Percentiles rank a stretch among this genome's conserved stretches.
Evolutionary conservation across 2,113 vertebrate genomes (phyloP).

Genomic region (Megaceryle maxima): DNA sequence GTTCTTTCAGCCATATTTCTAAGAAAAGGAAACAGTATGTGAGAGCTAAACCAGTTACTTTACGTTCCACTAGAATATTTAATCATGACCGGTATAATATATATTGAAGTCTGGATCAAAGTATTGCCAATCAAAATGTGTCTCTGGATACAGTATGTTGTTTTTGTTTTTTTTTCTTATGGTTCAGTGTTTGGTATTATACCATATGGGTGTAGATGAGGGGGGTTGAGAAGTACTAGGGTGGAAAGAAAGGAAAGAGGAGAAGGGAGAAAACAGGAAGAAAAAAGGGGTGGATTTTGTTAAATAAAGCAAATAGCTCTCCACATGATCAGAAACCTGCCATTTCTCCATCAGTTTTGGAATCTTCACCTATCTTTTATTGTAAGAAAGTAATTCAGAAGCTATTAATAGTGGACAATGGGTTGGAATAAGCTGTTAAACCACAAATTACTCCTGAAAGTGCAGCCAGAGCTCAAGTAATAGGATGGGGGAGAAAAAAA

Average conservation of each 20-base stretch:
- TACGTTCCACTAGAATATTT: constrained; percentile 11
- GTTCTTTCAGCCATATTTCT: not conserved
- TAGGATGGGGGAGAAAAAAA: not conserved
- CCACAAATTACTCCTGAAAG: not conserved
- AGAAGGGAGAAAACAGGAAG: not conserved
- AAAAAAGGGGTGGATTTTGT: not conserved
- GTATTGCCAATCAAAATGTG: not conserved
- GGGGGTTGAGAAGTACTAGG: not conserved
- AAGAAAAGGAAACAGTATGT: not conserved
- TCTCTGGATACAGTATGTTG: not conserved
- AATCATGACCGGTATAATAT: not conserved
- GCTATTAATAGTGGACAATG: not conserved
- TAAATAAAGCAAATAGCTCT: not conserved
- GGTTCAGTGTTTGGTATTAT: not conserved
- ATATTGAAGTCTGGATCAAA: not conserved
- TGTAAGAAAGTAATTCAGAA: not conserved
- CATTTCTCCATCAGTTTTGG: not conserved
- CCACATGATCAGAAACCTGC: not conserved
- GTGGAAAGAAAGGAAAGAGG: not conserved
- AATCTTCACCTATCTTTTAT: not conserved
- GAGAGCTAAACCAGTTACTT: not conserved
- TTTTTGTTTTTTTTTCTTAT: not conserved
- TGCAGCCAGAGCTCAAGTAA: not conserved
- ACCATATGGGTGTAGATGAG: not conserved
- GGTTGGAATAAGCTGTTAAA: not conserved